Conservation (phyloP, 2,888 invertebrate species). For the Phaedon cochleariae region DNA sequence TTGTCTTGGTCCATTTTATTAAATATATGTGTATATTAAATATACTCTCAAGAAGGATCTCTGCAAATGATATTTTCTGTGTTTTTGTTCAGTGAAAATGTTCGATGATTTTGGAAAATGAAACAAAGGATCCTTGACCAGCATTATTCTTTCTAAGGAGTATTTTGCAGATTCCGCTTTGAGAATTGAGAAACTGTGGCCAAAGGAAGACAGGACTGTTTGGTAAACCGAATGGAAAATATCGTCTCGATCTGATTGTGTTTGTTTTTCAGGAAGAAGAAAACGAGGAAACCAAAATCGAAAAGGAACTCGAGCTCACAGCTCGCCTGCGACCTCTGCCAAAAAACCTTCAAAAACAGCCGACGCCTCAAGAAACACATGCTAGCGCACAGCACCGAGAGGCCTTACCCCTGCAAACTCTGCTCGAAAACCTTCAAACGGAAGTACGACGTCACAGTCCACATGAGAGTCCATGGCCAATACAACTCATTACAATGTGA, state of each 20-base stretch:
- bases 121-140: too few relatives aligned
- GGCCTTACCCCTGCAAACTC: constrained; percentile 51
- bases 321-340: constrained; percentile 49
- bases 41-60: too few relatives aligned
- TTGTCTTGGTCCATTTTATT: neutral
- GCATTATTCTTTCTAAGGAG: too few relatives aligned
- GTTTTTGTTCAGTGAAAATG: too few relatives aligned
- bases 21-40: too few relatives aligned
- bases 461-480: constrained; percentile 30
- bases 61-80: too few relatives aligned
- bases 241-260: neutral
- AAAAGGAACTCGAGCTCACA: neutral
- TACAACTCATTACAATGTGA: constrained; percentile 58
- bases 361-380: constrained; percentile 59
- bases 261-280: constrained; percentile 11
- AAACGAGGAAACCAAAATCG: too few relatives aligned
- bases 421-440: constrained; percentile 59
- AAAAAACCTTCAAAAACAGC: constrained; percentile 58
- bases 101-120: too few relatives aligned
- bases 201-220: too few relatives aligned
- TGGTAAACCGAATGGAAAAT: constrained; percentile 2
- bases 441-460: constrained; percentile 36
- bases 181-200: too few relatives aligned
- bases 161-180: too few relatives aligned
- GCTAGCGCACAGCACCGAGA: constrained; percentile 50